Conservation (phyloP, 2,797 vertebrate genomes). For the Karalla daura region DNA sequence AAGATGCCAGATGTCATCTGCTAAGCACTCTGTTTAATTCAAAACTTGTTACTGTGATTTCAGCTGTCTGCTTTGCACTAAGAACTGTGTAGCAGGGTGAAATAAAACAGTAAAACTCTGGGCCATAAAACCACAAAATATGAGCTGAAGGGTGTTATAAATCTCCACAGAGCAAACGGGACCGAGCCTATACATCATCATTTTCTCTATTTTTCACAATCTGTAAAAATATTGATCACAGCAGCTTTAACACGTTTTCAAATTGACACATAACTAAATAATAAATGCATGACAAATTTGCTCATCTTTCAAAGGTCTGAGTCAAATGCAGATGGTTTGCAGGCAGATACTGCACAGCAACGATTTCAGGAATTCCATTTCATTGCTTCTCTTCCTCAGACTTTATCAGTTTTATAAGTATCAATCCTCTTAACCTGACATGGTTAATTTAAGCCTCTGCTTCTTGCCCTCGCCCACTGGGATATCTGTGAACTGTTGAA, state of each 20-base stretch:
- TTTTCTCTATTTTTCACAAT: background rate
- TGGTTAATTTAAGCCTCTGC: conserved; percentile 5
- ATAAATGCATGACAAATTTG: background rate
- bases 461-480: background rate
- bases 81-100: background rate
- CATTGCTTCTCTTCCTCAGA: background rate
- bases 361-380: conserved; percentile 2
- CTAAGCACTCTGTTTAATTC: background rate
- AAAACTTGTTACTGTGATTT: too few species aligned
- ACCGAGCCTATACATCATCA: background rate
- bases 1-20: background rate
- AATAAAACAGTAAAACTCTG: background rate
- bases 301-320: background rate
- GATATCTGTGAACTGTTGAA: background rate
- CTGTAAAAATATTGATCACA: background rate
- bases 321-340: background rate
- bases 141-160: background rate
- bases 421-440: conserved; percentile 11
- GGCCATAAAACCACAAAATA: background rate
- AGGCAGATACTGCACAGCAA: background rate
- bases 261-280: background rate
- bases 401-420: conserved; percentile 15
- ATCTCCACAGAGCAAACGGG: background rate
- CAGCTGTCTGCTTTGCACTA: background rate
- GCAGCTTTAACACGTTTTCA: background rate